A percentile compares a stretch with the other conserved stretches of the same genome.
These are phyloP conservation scores for Cairina moschata DNA, from an alignment of 2,113 vertebrate genomes.

Conservation along the genomic window DNA sequence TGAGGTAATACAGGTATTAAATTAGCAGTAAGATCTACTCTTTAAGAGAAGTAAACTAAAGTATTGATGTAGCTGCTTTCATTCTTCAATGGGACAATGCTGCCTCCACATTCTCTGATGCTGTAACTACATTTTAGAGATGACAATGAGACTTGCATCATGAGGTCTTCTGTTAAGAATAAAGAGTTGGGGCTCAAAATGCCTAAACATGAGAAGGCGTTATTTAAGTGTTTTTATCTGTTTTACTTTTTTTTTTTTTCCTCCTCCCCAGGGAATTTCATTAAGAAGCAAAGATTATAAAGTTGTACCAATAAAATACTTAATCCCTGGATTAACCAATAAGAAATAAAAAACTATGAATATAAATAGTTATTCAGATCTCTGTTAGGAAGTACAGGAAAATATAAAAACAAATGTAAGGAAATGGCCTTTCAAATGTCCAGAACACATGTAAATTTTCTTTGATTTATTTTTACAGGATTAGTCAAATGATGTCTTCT, in stretches of 20 bases:
- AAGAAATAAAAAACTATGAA: neutral
- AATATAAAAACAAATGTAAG: neutral
- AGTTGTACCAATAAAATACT: neutral
- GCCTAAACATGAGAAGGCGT: neutral
- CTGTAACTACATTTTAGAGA: constrained; percentile 45
- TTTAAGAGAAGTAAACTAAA: neutral
- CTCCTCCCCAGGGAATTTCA: neutral
- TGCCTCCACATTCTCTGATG: constrained; percentile 42
- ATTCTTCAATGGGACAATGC: constrained; percentile 25
- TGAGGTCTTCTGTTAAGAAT: neutral
- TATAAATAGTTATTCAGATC: neutral
- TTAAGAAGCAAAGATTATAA: neutral
- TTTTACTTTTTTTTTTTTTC: neutral
- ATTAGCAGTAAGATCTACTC: neutral
- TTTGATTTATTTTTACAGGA: neutral
- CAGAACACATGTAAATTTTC: neutral
- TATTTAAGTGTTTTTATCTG: neutral
- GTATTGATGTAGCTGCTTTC: neutral
- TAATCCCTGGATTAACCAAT: neutral
- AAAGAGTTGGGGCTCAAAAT: neutral
- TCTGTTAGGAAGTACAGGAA: neutral
- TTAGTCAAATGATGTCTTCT: neutral
- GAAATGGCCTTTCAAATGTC: neutral
- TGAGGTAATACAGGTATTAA: neutral
- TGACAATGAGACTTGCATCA: neutral